Evolutionary conservation across 2,888 invertebrate species (phyloP), one percentile per base, ranked within the genome.

Genomic region (Drosophila prolongata): DNA sequence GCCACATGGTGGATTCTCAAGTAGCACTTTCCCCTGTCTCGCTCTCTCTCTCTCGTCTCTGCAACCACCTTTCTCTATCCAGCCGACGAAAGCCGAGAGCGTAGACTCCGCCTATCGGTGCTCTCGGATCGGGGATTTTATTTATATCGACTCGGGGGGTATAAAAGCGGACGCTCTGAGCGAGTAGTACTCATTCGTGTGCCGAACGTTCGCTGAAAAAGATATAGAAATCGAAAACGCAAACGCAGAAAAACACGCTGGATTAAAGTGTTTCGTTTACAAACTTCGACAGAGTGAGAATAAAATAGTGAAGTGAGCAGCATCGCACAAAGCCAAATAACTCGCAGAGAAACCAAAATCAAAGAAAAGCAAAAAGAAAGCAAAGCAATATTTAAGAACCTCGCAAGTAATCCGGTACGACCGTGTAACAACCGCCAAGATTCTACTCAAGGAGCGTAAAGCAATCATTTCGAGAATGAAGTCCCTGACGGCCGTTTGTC

Each of bases 401-500:
- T 90, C 90, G 89, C 89, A 77, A 78, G 75, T 79, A 77, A 85
- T 47, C 78, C 85, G 89, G 85, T 79, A 73, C 80, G 76, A 84
- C 89, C 85, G 85, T 87, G 79, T 75, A 84, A 90, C 77, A 76
- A 89, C 90, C 91, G 91, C 84, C 92, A 91, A 91, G 90, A 91
- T 91, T 91, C 90, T 91, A 76, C 91, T 91, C 88, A 90, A 91
- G 87, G 91, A 91, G 89, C 90, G 92, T 80, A 91, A 89, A 89
- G 84, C 90, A 67, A 91, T 91, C 79, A 90, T 90, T 70, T 86
- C 88, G 68, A 93, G 93, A 93, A 95, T 95, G 95, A 95, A 95
- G 93, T 95, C 95, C 87, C 94, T 95, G 92, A 95, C 95, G 92
- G 95, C 95, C 92, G 94, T 95, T 93, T 95, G 95, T 93, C 94